Base-by-base conservation (phyloP, 2,113 vertebrate genomes). In the Cyprinodon tularosa region DNA sequence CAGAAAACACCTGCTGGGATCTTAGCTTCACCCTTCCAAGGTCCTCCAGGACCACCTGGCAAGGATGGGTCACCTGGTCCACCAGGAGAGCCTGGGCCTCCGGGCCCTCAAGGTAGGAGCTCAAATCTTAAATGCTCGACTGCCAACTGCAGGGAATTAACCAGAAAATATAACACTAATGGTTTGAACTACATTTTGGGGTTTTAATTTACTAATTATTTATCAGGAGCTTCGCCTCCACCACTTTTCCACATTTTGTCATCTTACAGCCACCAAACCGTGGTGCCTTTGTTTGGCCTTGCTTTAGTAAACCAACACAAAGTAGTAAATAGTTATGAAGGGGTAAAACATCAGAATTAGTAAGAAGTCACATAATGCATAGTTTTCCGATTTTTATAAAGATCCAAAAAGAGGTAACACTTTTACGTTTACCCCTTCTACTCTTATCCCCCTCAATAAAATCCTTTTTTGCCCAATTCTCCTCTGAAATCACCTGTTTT, bases 1-100 rank as follows among this genome's bases (percentile, higher is more conserved):
- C 89, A 98, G 81, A 97, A 98, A 90, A 92, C 95, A 20, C 97
- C 95, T 20, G 97, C 96, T 45, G 96, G 96, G 37, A 95, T 99
- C 92, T 88, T 98, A 80, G 96, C 96, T 7, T 92, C 96, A 6
- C 96, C 97, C 42, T 71, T 94, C 62, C 92, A 96, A 13, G 96
- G 96, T 4, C 95, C 95, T 74, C 96, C 96, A 62, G 97, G 98
- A 12, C 95, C 94, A 11, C 96, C 96, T 17, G 98, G 98, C 78
- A 96, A 95, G 65, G 96, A 97, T 4, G 98, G 98, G 6, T 91
- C 95, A 72, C 96, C 96, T 39, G 97, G 97, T 14, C 92, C 95
- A 3, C 96, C 96, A 67, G 98, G 97, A 92, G 96, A 96, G 77
- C 94, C 95, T 48, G 95, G 95, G 66, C 87, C 92, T 77, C 90